phyloP scores from a whole-genome alignment of 2,113 vertebrate genomes.

The Indicator indicator region DNA sequence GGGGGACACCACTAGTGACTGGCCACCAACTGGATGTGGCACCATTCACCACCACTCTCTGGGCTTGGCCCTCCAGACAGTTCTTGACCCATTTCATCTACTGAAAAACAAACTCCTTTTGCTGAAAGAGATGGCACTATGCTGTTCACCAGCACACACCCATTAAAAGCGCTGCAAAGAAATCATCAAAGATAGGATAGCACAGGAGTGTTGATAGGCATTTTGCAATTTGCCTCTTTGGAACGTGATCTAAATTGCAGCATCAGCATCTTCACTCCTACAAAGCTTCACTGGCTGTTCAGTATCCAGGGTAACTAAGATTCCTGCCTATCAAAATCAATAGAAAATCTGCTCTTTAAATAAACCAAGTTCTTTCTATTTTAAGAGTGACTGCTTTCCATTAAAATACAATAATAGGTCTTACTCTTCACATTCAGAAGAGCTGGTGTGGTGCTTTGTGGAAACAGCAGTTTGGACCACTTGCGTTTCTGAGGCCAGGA shows the following conservation, averaged over 20 bases:
- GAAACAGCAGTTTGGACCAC: neutral
- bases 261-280: neutral
- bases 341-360: neutral
- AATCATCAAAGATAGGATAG: neutral
- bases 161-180: neutral
- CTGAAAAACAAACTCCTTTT: neutral
- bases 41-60: too few species aligned
- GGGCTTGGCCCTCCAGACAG: too few species aligned
- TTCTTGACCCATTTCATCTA: neutral
- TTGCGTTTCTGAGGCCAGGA: rapidly evolving
- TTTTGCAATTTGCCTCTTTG: neutral
- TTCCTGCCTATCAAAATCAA: neutral
- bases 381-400: neutral
- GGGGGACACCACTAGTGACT: too few species aligned
- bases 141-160: neutral
- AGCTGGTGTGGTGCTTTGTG: neutral
- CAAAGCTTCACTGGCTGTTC: neutral
- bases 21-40: too few species aligned
- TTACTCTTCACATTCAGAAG: neutral
- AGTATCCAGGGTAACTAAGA: neutral
- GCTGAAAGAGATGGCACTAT: neutral
- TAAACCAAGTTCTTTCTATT: neutral
- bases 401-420: neutral
- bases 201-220: neutral
- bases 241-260: neutral